Conservation (phyloP, 53 echinoderm and acorn worm genomes). For the Antedon mediterranea region DNA sequence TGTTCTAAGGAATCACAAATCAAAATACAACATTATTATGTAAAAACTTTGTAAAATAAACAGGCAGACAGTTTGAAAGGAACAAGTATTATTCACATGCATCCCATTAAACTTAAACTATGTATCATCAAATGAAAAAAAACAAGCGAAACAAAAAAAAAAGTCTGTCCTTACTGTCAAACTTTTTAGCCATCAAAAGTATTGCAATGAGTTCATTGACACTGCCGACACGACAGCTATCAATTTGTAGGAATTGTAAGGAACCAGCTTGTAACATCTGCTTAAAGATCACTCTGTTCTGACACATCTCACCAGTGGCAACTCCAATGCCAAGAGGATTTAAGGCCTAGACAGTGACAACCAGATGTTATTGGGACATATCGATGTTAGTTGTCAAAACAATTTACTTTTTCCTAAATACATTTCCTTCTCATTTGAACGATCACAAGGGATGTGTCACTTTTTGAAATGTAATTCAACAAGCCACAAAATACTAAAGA, state of each 20-base stretch:
- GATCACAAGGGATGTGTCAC: too few relatives aligned
- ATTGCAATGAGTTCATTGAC: constrained; percentile 73
- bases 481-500: too few relatives aligned
- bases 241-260: constrained; percentile 77
- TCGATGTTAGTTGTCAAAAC: not conserved
- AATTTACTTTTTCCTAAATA: too few relatives aligned
- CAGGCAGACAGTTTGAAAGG: too few relatives aligned
- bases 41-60: too few relatives aligned
- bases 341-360: constrained; percentile 51
- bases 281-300: constrained; percentile 97
- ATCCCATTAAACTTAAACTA: too few relatives aligned
- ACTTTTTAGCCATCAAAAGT: constrained; percentile 95
- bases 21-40: too few relatives aligned
- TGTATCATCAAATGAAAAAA: too few relatives aligned
- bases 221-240: constrained; percentile 87
- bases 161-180: constrained; percentile 46
- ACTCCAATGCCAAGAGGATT: constrained; percentile 75
- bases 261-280: constrained; percentile 78
- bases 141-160: constrained; percentile 55
- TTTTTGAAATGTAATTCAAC: too few relatives aligned
- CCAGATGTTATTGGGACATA: not conserved
- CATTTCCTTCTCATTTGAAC: too few relatives aligned
- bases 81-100: too few relatives aligned
- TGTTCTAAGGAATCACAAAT: too few relatives aligned
- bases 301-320: constrained; percentile 87